Evolutionary conservation across 2,888 invertebrate genomes (phyloP), one percentile per base, ranked within the genome.

Genomic region (Apotomis betuletana): DNA sequence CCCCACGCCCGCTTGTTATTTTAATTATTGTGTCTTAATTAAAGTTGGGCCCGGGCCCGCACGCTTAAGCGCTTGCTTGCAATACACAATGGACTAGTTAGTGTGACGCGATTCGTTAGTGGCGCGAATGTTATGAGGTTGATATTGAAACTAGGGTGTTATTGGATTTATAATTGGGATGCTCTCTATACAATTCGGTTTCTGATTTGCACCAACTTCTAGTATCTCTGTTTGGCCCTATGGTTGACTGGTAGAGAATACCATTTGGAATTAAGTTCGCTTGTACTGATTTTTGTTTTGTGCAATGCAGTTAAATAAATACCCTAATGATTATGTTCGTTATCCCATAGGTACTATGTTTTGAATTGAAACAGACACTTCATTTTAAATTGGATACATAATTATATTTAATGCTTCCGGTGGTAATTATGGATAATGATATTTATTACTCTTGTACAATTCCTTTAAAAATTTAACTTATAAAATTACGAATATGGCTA

Each of bases 1-100:
- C 85, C 84, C 79, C 90, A 90, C 81, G 78, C 83, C 80, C 80
- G 83, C 87, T 86, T 87, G 87, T 89, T 88, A 87, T 88, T 90
- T 90, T 90, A 90, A 90, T 90, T 89, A 89, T 89, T 88, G 87
- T 89, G 86, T 87, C 89, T 89, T 89, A 87, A 90, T 90, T 90
- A 88, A 86, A 86, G 82, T 81, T 83, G 78, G 80, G 77, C 76
- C 76, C 60, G 68, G 62, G 69, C 73, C 67, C 71, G 77, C 73
- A 69, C 74, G 67, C 67, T 67, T 60, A 59, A 67, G 41, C 55
- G 67, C 69, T 59, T 69, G 68, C 64, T 73, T 60, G 57, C 57
- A 57, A 55, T 55, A 69, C 59, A 68, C 58, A 59, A 70, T 70
- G 58, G 63, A 44, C 64, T 70, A 64, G 70, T 70, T 59, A 64